Base-by-base conservation (phyloP, 2,113 vertebrate genomes). In the Grus americana region DNA sequence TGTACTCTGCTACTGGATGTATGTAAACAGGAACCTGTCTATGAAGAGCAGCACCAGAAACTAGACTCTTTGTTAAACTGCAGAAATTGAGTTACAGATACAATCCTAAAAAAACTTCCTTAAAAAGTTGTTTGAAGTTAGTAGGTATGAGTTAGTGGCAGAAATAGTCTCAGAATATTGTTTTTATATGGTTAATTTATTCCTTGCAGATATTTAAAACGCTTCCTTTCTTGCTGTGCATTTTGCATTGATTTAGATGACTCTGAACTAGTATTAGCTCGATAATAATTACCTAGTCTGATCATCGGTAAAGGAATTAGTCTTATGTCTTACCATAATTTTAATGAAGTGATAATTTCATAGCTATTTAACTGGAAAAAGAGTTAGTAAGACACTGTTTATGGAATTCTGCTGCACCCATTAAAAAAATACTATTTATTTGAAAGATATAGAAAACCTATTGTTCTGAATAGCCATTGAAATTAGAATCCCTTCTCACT, bases 11-110 rank as follows among this genome's bases (percentile, higher is more conserved):
- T 78, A 11, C 30, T 87, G 22, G 50, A 20, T 22, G 5, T 52
- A 11, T 0, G 0, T 55, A 32, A 49, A 19, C 22, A 46, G 26
- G 24, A 74, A n/a, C 7, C 26, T n/a, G 12, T 5, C 30, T 34
- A 0, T 24, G 50, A 55, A 58, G 23, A 70, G 5, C 17, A 67
- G 4, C 13, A 19, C 7, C 9, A 50, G 63, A 70, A 86, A 5
- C 10, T 26, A n/a, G 18, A 40, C 7, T 24, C 40, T 42, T 54
- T 75, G 24, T 71, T 42, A 26, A 81, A 44, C 13, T 36, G 3
- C 23, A 67, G 38, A 44, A 84, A 23, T 7, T 6, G 6, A 65
- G 5, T 27, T 52, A 8, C 1, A 47, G 20, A 21, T 49, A n/a
- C 0, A 2, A 30, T 49, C 6, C 29, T 44, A 46, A 63, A 79